Base-by-base conservation (phyloP, 2,888 invertebrate species). In the Orthosia gracilis region DNA sequence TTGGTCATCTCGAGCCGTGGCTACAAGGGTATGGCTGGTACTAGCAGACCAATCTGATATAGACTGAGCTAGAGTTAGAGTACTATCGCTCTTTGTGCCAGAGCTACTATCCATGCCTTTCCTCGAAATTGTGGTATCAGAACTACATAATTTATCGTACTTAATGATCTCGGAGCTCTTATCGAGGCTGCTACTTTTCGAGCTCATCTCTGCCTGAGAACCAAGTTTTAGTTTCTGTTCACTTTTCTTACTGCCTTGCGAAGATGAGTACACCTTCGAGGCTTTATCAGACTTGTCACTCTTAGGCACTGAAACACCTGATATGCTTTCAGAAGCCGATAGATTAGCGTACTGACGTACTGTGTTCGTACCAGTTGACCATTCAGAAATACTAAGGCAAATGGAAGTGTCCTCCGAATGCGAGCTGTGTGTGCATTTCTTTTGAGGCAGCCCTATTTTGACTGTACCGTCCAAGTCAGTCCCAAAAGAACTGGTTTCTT, bases 321-420 rank as follows among this genome's bases (percentile, higher is more conserved):
- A 97, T 55, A 97, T 94, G 89, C 97, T 97, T 89, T 97, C 97
- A 15, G 97, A 97, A 47, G 98, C 98, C 0, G 98, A 98, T 49
- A 98, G 96, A 94, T 98, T 98, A 62, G 97, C 98, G 87, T 98
- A 98, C 90, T 98, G 98, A 1, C 98, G 97, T 1, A 98, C 98
- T 0, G 98, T 98, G 85, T 98, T 98, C 0, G 98, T 98, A 68
- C 98, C 98, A 54, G 98, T 98, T 0, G 98, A 98, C 98, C 98
- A 98, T 89, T 98, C 98, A 4, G 98, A 98, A 88, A 98, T 97
- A 89, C 98, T 98, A 49, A 98, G 94, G 23, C 98, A 98, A 91
- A 98, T 98, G 0, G 98, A 98, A 0, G 98, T 98, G 88, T 98
- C 98, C 93, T 98, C 98, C 11, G 98, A 98, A 93, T 98, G 98